A percentile compares a stretch with the other conserved stretches of the same genome.
phyloP scores from a whole-genome alignment of 1,140 invertebrate species.

The Littorina saxatilis region DNA sequence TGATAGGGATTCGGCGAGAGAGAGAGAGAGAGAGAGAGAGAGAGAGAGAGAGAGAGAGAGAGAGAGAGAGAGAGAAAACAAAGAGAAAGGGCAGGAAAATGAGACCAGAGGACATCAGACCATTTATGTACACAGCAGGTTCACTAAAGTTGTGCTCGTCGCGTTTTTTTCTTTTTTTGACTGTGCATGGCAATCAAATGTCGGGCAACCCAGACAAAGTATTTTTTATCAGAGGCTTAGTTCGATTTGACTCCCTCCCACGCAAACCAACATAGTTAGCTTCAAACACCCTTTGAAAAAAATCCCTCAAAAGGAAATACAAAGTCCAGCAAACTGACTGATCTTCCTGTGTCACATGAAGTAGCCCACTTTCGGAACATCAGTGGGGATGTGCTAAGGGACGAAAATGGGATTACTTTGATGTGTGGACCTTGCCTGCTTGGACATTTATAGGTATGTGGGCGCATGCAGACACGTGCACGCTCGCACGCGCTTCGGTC shows the following conservation, averaged over 20 bases:
- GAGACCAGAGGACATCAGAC: background rate
- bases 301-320: too few relatives aligned
- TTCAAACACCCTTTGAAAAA: too few relatives aligned
- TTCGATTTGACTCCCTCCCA: background rate
- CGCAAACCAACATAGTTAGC: too few relatives aligned
- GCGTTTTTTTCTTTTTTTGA: background rate
- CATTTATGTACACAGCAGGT: background rate
- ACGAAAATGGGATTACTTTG: too few relatives aligned
- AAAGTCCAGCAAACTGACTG: too few relatives aligned
- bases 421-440: too few relatives aligned
- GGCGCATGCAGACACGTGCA: too few relatives aligned
- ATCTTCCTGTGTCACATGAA: too few relatives aligned
- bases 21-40: background rate
- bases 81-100: background rate
- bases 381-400: too few relatives aligned
- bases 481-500: too few relatives aligned
- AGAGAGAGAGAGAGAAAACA: background rate
- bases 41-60: background rate
- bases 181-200: conserved; percentile 4
- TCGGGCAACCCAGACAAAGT: background rate
- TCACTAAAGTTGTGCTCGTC: background rate
- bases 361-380: too few relatives aligned
- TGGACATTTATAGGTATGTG: too few relatives aligned
- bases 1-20: background rate
- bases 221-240: background rate